Evolutionary conservation across 2,888 invertebrate species (phyloP), one percentile per base, ranked within the genome.

Genomic region (Caenorhabditis sp.): DNA sequence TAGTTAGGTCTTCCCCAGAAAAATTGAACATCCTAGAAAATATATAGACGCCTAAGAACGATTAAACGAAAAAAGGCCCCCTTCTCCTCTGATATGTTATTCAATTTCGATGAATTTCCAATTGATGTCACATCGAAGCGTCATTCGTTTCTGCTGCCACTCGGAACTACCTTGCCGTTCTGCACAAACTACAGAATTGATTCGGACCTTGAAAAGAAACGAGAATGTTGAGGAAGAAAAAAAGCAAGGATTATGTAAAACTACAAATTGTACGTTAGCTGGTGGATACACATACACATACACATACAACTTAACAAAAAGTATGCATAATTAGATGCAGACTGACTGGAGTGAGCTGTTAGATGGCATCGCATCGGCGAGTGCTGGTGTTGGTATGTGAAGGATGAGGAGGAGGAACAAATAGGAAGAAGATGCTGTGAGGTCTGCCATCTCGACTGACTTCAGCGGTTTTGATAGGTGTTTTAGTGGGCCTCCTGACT

Each of bases 21-120:
- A 22, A n/a, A 22, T 22, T 1, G 5, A 44, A 14, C 14, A 8
- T 47, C 47, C 47, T 19, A 47, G 47, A 47, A 47, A 2, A 47
- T 47, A 19, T 41, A 41, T 61, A 19, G 41, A 6, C 35, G 4
- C 31, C 4, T 2, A 22, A 5, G 38, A 58, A 35, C n/a, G 41
- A 61, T 61, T 61, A 22, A 35, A 22, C 16, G 8, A 66, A 28
- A 35, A 31, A 31, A 35, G 41, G 24, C 24, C 6, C 5, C 16
- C n/a, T 7, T n/a, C 22, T 16, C 10, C 51, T 14, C 81, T 76
- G 70, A 82, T 82, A 76, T 76, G 51, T 72, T 82, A 82, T 82
- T 82, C 82, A 77, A 82, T 82, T 82, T 82, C 77, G 63, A 77
- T 82, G 77, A 82, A 82, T 82, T 82, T 77, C 59, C 61, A 77